Base-by-base conservation (phyloP, 2,113 vertebrate genomes). In the Serinus canaria region DNA sequence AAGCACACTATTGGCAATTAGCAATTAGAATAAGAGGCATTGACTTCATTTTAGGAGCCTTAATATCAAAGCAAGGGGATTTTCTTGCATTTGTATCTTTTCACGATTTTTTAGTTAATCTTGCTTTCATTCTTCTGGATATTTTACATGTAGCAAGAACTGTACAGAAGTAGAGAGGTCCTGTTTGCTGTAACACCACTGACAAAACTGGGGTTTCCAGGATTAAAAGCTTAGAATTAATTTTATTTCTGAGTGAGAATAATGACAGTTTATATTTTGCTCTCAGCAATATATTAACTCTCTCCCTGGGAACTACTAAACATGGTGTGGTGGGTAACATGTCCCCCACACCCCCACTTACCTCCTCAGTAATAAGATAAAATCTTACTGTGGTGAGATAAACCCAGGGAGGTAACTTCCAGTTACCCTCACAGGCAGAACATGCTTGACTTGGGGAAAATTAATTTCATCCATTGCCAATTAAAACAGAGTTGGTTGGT, bases 191-290 rank as follows among this genome's bases (percentile, higher is more conserved):
- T 75, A 74, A 62, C 0, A 0, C 16, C 39, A 75, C 44, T 91
- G 92, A 86, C 91, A 86, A 90, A 90, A 77, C 59, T 43, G 63
- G 56, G 30, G 56, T 97, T 97, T 96, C 92, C 31, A 76, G 84
- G 53, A 75, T 67, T 67, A 82, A 92, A 67, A 82, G 10, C 64
- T 94, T 66, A 87, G 72, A 86, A 79, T 96, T 60, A 76, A 81
- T 96, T 93, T 92, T 86, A 78, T 95, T 93, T 95, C 82, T 78
- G 56, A 20, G 64, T 52, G 56, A 74, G 62, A 82, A 81, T 91
- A 93, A 95, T 64, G 52, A 82, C 41, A 66, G 11, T 15, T 75
- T 33, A 41, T 10, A 30, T 70, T 72, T 89, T 85, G 46, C 41
- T 62, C 70, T 88, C 6, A 30, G 74, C 66, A 92, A 79, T 79